phyloP scores from a whole-genome alignment of 1,140 invertebrate species.

The Nasonia giraulti region DNA sequence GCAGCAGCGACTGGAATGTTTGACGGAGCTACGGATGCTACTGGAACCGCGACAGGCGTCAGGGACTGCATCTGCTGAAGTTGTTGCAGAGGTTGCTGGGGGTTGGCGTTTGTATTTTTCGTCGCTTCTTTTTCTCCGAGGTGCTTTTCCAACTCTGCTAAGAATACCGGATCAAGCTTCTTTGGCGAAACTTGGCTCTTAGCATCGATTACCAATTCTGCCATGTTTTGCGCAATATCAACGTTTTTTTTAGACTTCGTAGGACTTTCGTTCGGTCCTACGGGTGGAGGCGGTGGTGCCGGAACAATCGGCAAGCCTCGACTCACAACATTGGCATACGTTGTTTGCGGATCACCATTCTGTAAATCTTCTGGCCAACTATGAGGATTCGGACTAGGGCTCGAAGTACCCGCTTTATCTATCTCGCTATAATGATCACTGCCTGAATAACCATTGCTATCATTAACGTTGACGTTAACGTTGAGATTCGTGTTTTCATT shows the following conservation, averaged over 20 bases:
- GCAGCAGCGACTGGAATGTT: constrained; percentile 23
- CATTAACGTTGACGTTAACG: constrained; percentile 54
- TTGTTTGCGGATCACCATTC: constrained; percentile 52
- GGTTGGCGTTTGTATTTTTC: constrained; percentile 71
- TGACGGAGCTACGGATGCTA: background rate
- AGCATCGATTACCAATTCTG: constrained; percentile 63
- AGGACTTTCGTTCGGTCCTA: constrained; percentile 65
- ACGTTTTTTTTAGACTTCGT: constrained; percentile 64
- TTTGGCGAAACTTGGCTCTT: constrained; percentile 58
- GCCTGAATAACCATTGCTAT: constrained; percentile 51
- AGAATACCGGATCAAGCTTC: constrained; percentile 76
- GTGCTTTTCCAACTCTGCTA: constrained; percentile 79
- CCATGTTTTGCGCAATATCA: constrained; percentile 66
- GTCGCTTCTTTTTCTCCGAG: constrained; percentile 74
- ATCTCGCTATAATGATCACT: constrained; percentile 66
- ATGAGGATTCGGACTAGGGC: constrained; percentile 45
- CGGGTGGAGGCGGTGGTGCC: constrained; percentile 55
- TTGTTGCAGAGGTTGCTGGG: constrained; percentile 41
- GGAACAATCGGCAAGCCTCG: constrained; percentile 33
- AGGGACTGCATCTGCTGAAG: background rate
- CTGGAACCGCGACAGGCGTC: background rate
- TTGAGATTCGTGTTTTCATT: constrained; percentile 62
- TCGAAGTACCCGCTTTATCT: constrained; percentile 57
- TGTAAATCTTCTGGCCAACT: constrained; percentile 68
- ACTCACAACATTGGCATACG: constrained; percentile 62